phyloP scores from a whole-genome alignment of 2,113 vertebrate species.

The Podilymbus podiceps region DNA sequence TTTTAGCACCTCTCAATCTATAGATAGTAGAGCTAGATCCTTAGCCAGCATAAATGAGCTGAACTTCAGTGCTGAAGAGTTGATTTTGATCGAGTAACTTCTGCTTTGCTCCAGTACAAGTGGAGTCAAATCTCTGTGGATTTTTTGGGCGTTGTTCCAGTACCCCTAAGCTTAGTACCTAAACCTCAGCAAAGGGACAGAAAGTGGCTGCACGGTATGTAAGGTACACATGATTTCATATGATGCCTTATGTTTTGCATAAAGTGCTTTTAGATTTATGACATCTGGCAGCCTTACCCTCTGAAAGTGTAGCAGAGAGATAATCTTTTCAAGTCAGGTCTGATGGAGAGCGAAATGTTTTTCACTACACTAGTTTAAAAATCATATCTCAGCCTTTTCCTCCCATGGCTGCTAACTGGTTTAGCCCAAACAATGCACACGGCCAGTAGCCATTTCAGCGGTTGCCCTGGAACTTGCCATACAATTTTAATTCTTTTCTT shows the following conservation, averaged over 20 bases:
- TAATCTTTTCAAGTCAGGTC: slow-evolving; percentile 7
- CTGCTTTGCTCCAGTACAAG: background rate
- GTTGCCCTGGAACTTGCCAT: background rate
- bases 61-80: background rate
- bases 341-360: background rate
- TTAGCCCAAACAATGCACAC: background rate
- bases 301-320: background rate
- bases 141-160: background rate
- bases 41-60: background rate
- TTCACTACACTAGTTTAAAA: background rate
- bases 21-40: background rate
- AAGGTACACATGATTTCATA: background rate
- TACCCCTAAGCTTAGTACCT: background rate
- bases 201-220: background rate
- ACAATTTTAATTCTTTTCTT: background rate
- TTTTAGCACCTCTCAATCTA: background rate
- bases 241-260: background rate
- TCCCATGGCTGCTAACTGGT: background rate
- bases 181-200: background rate
- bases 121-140: background rate
- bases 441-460: slow-evolving; percentile 8
- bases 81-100: background rate
- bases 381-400: background rate
- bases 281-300: background rate
- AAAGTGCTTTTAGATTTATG: background rate